A percentile compares a stretch with the other conserved stretches of the same genome.
phyloP scores from a whole-genome alignment of 2,113 vertebrate species.

The Gallinago undulata region DNA sequence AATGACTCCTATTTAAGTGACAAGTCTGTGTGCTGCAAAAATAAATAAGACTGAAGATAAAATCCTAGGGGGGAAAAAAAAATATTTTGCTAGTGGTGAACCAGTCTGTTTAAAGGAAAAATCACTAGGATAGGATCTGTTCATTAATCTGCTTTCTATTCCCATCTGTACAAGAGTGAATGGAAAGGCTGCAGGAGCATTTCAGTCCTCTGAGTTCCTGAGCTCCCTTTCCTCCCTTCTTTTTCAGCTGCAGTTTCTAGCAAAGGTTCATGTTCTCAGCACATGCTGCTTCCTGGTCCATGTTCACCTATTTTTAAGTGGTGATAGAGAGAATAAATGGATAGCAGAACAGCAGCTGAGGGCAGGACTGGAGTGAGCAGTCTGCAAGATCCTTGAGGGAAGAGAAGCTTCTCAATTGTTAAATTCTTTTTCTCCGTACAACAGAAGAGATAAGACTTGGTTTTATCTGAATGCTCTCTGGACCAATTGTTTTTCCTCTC shows the following conservation, averaged over 20 bases:
- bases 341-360: background rate
- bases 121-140: background rate
- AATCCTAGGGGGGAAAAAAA: background rate
- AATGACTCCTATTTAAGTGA: background rate
- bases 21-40: background rate
- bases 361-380: background rate
- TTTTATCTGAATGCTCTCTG: slow-evolving; percentile 20
- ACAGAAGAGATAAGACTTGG: background rate
- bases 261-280: background rate
- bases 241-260: background rate
- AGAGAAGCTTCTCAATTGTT: background rate
- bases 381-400: background rate
- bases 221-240: background rate
- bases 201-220: background rate
- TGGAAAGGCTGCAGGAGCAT: background rate
- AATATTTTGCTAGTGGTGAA: background rate
- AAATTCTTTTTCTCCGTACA: slow-evolving; percentile 21
- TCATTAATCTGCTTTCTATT: background rate
- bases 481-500: background rate
- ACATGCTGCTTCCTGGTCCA: background rate
- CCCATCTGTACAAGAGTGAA: background rate
- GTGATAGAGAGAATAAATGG: background rate
- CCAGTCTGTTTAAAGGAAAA: background rate
- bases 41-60: background rate
- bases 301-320: background rate